These are phyloP conservation scores for Neodon shergylaensis DNA, from an alignment of 2,113 vertebrate genomes.

Conservation along the genomic window DNA sequence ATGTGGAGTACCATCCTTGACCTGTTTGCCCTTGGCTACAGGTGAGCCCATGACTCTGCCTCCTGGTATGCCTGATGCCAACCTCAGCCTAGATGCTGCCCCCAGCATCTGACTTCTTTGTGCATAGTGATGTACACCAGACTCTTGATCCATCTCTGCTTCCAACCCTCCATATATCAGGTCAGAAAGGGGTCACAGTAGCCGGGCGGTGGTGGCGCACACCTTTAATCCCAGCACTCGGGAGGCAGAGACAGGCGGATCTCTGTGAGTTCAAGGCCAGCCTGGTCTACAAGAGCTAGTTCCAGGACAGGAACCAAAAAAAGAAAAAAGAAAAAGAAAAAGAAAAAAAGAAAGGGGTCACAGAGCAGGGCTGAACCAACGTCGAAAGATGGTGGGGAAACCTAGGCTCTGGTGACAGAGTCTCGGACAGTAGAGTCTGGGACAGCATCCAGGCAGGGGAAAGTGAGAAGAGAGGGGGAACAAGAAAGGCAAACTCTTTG, in stretches of 20 bases:
- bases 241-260: no score
- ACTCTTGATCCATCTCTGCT: background rate
- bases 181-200: background rate
- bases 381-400: rapidly evolving
- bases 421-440: rapidly evolving
- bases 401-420: rapidly evolving
- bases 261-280: no score
- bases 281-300: no score
- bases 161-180: background rate
- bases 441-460: background rate
- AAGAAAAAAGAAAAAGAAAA: rapidly evolving
- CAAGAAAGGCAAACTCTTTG: background rate
- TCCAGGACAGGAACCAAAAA: no score
- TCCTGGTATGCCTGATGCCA: rapidly evolving
- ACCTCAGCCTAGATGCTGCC: background rate
- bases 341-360: background rate
- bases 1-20: rapidly evolving
- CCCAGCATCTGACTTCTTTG: background rate
- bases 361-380: rapidly evolving
- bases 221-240: no score
- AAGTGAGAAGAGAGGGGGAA: conserved; percentile 54
- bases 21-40: rapidly evolving
- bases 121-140: background rate
- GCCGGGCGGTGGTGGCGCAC: no score
- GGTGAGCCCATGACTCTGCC: background rate